Conservation (phyloP, 2,113 vertebrate species). For the Murina feae region DNA sequence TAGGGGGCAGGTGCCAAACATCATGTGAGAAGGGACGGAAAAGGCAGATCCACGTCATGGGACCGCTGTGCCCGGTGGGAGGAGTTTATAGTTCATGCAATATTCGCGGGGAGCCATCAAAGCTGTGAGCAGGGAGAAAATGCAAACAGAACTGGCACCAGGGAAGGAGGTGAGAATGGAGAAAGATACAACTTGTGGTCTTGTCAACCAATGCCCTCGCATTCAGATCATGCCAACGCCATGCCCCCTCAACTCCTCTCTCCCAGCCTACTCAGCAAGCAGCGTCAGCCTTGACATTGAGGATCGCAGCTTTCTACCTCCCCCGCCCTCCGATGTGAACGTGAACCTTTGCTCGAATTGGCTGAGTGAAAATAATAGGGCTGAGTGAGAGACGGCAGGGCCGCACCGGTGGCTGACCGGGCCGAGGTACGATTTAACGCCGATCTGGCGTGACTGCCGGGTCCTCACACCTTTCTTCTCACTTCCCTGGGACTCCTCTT, state of each 20-base stretch:
- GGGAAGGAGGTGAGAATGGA: neutral
- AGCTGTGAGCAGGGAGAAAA: neutral
- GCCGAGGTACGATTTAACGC: no score
- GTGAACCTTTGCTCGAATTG: neutral
- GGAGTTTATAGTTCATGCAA: neutral
- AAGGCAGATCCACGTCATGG: rapidly evolving
- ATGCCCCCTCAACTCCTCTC: rapidly evolving
- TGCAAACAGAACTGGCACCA: neutral
- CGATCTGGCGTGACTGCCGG: no score
- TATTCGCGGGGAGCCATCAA: neutral
- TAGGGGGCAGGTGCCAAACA: neutral
- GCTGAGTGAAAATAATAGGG: no score
- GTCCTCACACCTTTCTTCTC: no score
- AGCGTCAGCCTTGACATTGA: neutral
- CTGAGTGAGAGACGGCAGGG: no score
- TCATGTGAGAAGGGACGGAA: neutral
- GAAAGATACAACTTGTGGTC: neutral
- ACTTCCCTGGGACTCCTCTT: no score
- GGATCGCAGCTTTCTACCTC: neutral
- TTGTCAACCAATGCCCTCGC: neutral
- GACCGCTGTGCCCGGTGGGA: neutral
- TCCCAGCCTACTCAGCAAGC: neutral
- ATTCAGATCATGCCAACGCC: neutral
- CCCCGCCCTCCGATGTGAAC: neutral
- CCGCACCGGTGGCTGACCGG: no score